Percentiles rank a stretch among this genome's conserved stretches.
Conservation (phyloP, 2,113 vertebrate genomes). For the Phrynosoma blainvillii region DNA sequence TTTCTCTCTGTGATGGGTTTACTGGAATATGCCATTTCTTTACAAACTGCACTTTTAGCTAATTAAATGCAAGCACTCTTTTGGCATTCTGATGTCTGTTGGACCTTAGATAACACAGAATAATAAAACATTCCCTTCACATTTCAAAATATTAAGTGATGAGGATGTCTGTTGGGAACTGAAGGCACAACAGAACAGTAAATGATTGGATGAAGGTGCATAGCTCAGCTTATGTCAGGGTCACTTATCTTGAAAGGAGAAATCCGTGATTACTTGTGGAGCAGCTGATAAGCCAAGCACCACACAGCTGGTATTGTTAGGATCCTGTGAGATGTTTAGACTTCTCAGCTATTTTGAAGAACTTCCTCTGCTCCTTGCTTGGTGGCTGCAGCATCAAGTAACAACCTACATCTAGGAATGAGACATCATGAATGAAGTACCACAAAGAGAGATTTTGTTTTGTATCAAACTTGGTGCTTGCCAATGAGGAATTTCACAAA, state of each 20-base stretch:
- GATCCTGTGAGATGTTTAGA: constrained; percentile 8
- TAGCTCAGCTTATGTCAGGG: not conserved
- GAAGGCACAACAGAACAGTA: not conserved
- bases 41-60: constrained; percentile 41
- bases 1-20: constrained; percentile 39
- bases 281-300: not conserved
- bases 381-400: not conserved
- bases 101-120: constrained; percentile 36
- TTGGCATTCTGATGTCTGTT: constrained; percentile 43
- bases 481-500: not conserved
- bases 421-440: not conserved
- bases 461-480: not conserved
- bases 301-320: constrained; percentile 12
- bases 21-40: constrained; percentile 51
- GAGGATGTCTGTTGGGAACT: not conserved
- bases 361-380: not conserved
- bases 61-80: constrained; percentile 47
- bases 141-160: not conserved
- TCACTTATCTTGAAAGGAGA: constrained; percentile 16
- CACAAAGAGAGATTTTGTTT: not conserved
- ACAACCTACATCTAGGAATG: not conserved
- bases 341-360: constrained; percentile 7
- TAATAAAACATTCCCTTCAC: constrained; percentile 8
- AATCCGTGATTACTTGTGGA: not conserved
- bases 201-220: not conserved